Evolutionary conservation across 2,888 invertebrate genomes (phyloP), one percentile per base, ranked within the genome.

Genomic region (Hypolimnas misippus): DNA sequence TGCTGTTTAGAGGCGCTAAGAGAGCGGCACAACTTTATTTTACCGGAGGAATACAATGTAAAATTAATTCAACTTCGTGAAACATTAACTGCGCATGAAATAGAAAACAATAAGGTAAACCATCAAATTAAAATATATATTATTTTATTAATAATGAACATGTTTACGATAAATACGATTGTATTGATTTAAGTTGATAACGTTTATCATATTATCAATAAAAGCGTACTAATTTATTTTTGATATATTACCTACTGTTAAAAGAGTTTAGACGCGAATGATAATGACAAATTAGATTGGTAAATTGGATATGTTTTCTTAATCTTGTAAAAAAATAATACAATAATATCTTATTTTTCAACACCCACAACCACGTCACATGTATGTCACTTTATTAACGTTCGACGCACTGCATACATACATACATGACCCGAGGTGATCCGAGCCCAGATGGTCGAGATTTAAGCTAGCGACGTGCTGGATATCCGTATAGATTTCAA

Each of bases 1-100:
- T 70, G 72, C 4, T 85, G 85, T 64, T 73, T 90, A 35, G 80
- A 83, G 1, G 74, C 68, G 16, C 73, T 90, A 42, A 73, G 71
- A 3, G 74, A 76, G 16, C 76, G 67, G 44, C 82, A 86, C 57
- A 67, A 53, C 0, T 87, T 82, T 63, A 70, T 53, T 1, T 73
- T 86, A 55, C 67, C 81, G 2, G 75, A 77, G 3, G 79, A 79
- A 53, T 69, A 71, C 33, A 57, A 25, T n/a, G 14, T 51, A 6
- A 84, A 78, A 67, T 62, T 88, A 19, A 58, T 63, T 16, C 75
- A 78, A 38, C 57, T 87, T 46, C 76, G 79, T 33, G 70, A 78
- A 1, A 78, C 73, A 49, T 63, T 89, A 56, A 67, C 63, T 4
- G 33, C 67, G n/a, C 75, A 70, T 57, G 82, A 81, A 62, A 71